Evolutionary conservation across 1,140 invertebrate genomes (phyloP), one percentile per base, ranked within the genome.

Genomic region (Atta texana): DNA sequence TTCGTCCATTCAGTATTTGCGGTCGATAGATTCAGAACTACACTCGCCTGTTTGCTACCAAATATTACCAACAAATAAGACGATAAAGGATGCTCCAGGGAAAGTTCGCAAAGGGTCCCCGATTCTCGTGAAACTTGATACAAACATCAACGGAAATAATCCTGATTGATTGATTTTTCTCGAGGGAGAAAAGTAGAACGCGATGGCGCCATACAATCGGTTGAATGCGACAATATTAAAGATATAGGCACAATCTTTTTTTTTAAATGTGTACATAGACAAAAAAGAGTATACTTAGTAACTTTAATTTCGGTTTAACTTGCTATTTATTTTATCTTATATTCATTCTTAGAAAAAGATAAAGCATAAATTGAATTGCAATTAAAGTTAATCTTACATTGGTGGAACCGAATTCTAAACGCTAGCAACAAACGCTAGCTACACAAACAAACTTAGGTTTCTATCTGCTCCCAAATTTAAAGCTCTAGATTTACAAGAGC

Each of bases 1-100:
- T 74, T 82, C 28, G 39, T n/a, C n/a, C 34, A 49, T 69, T 86
- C 10, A 39, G n/a, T 66, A 51, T 85, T 81, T 76, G 74, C 82
- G 49, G 39, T 85, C 74, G 61, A 76, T 85, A 64, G 51, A 66
- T 21, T 78, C 31, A 49, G 49, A 66, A 18, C 34, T 85, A 76
- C 75, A 53, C 39, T 77, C 59, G 44, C 57, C 61, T 85, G 72
- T 85, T 76, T 85, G 53, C 24, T 66, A n/a, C 49, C 80, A 84
- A 84, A 74, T 55, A 82, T 72, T 59, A 12, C 28, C 61, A n/a
- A 51, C 24, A 61, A 84, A 84, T 84, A 34, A 75, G 39, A 61
- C 14, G 2, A 24, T 44, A 14, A 57, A 84, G 68, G 18, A 75
- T 31, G 39, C 44, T 74, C 24, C 8, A 31, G 55, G 18, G 24